These are phyloP conservation scores for Babylonia areolata DNA, from an alignment of 1,140 invertebrate genomes.

Conservation along the genomic window DNA sequence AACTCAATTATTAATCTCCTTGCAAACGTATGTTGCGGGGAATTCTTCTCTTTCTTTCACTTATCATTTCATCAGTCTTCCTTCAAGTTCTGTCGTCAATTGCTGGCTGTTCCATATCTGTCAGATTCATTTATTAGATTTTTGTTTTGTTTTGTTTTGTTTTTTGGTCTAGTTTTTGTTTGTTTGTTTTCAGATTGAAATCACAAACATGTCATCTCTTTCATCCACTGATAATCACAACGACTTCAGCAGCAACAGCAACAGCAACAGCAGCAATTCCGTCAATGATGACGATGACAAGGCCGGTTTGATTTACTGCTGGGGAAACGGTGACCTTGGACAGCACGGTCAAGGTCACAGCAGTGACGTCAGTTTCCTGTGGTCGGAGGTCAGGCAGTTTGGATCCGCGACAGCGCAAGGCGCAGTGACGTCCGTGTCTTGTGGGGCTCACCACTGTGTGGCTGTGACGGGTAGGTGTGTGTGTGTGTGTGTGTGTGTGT, in stretches of 20 bases:
- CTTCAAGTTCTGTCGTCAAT: no score
- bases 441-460: neutral
- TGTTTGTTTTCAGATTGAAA: no score
- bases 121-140: no score
- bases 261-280: neutral
- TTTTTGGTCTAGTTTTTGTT: no score
- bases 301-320: neutral
- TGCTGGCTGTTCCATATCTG: no score
- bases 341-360: conserved; percentile 1
- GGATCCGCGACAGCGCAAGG: neutral
- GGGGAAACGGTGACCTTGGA: neutral
- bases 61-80: no score
- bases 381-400: neutral
- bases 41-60: no score
- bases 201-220: no score
- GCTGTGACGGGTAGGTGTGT: neutral
- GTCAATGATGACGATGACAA: neutral
- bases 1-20: no score
- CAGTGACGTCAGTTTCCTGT: conserved; percentile 5
- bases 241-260: neutral
- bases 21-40: no score
- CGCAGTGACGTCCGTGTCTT: neutral
- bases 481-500: conserved; percentile 11
- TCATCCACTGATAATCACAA: no score
- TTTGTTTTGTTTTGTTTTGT: no score